Evolutionary conservation across 1,140 invertebrate genomes (phyloP).

Genomic region (Drosophila melanogaster): Release_6_plus_ISO1_MT NC_004354.4:14139501-14140000

Average conservation of each 20-base stretch:
- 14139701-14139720: neutral
- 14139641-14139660: conserved; percentile 47
- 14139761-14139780: neutral
- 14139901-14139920: conserved; percentile 16
- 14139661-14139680: conserved; percentile 57
- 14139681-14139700: conserved; percentile 63
- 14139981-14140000: neutral
- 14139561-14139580: neutral
- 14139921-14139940: neutral
- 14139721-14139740: neutral
- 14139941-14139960: neutral
- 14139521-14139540: no score
- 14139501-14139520: neutral
- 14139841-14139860: conserved; percentile 55
- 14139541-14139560: neutral
- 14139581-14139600: neutral
- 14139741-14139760: neutral
- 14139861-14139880: conserved; percentile 50
- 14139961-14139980: neutral
- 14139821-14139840: conserved; percentile 63
- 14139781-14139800: conserved; percentile 36
- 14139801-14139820: conserved; percentile 70
- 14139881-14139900: conserved; percentile 32
- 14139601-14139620: conserved; percentile 4
- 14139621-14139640: conserved; percentile 53